Evolutionary conservation across 2,797 vertebrate species (phyloP), one percentile per base, ranked within the genome.

Genomic region (Dallia pectoralis): DNA sequence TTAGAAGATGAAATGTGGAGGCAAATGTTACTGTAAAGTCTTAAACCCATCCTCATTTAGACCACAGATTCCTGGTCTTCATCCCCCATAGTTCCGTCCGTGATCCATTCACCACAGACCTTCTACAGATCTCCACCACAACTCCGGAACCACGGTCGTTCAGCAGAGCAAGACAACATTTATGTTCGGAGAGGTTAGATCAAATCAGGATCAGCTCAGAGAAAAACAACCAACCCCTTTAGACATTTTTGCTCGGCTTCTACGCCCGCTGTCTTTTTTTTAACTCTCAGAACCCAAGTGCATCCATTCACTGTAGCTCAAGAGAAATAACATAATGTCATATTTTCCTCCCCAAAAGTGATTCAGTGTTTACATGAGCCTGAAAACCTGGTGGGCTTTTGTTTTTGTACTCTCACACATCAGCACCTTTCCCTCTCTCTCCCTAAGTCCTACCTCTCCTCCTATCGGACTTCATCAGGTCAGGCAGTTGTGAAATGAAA

Each of bases 341-440:
- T 66, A 36, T 68, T 49, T 68, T 49, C 44, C 40, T 68, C 67
- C 67, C 67, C 44, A 6, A 70, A 59, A 70, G 69, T 59, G 69
- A 70, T 70, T 70, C 40, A 70, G 40, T 70, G 69, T 70, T 70
- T 53, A 59, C 59, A 59, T 70, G 51, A 70, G 69, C 49, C 22
- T 40, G 12, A 59, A 61, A 53, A 70, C 69, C n/a, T 56, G 7
- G 51, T 22, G n/a, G 69, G 53, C 22, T 70, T 70, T 59, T 70
- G 69, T 70, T 70, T 70, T 53, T 30, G 33, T 70, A 70, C 44
- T 22, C 40, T 68, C 66, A 16, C 66, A 27, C 22, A 44, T 44
- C 40, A 47, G 40, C 15, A 25, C 40, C 40, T 48, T 40, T 27
- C 36, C 66, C 40, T 40, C 64, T n/a, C 40, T 63, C 48, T 74